Base-by-base conservation (phyloP, 2,797 vertebrate species). In the Enoplosus armatus region DNA sequence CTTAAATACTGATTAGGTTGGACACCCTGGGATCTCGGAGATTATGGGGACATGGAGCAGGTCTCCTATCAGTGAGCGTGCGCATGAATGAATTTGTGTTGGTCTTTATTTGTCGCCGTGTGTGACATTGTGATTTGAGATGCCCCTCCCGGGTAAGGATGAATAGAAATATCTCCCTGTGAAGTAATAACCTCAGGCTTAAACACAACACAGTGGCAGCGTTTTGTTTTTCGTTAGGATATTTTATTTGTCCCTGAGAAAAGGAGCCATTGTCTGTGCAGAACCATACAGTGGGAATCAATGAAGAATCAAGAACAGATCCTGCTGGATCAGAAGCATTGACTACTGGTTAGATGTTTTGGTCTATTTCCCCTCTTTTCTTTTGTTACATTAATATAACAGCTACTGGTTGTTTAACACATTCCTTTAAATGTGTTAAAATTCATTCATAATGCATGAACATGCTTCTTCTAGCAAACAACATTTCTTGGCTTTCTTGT, bases 261-360 rank as follows among this genome's bases (percentile, higher is more conserved):
- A 82, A 75, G 73, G 78, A 90, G 71, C 79, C 69, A 62, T 86
- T 82, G 85, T 88, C 87, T 91, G 77, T 43, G 73, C 79, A n/a
- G 63, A 75, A 68, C 82, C 82, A 90, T 94, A 89, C 94, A 92
- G 82, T 80, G 66, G 61, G 92, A 94, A 93, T 94, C 93, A 86
- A 93, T 91, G 87, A 50, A 56, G 91, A 90, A 93, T 94, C 60
- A 18, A 85, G 89, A 87, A 86, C 87, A 85, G 51, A 82, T 77
- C 78, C 63, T 41, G 62, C 73, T 75, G 31, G 87, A 93, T 94
- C 78, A 64, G 70, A 85, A 66, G 75, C 74, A 51, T 24, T 71
- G 72, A 66, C 6, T 41, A 56, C 37, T 47, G 71, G 61, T 66
- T 72, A 39, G 72, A 72, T 48, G 0, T n/a, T 26, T 54, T 54